Base-by-base conservation (phyloP, 2,888 invertebrate species). In the Lumbricus terrestris region DNA sequence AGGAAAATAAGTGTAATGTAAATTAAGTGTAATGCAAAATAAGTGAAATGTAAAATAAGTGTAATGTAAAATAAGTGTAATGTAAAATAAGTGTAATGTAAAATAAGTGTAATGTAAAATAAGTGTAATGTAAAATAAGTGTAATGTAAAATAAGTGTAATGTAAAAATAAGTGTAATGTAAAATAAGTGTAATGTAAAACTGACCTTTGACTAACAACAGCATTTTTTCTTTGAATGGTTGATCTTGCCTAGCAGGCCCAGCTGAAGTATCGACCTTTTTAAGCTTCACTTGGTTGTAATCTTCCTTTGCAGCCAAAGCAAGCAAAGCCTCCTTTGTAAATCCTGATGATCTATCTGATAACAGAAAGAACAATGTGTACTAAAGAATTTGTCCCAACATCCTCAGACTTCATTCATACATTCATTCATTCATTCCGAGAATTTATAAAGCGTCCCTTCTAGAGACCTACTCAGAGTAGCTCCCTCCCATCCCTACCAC, bases 251-350 rank as follows among this genome's bases (percentile, higher is more conserved):
- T 95, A 82, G 92, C 92, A 13, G 93, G 92, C 11, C 93, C 93
- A 83, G 96, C 94, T 54, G 93, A 93, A 83, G 96, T 94, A 69
- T 97, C 96, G 16, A 94, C 93, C 93, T 97, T 97, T 91, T 97
- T 96, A 91, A 98, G 95, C 29, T 97, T 96, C 5, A 98, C 97
- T 88, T 97, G 96, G 47, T 97, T 96, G 95, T 98, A 98, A 95
- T 98, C 98, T 95, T 98, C 98, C 91, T 97, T 97, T 92, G 97
- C 97, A 0, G 98, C 98, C 40, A 98, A 95, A 29, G 98, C 98
- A 0, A 98, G 98, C 47, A 98, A 95, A 0, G 98, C 98, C 94
- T 98, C 98, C 1, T 97, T 96, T 0, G 98, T 98, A 91, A 98
- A 85, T 34, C 85, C 95, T 18, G 93, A 93, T 34, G 89, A 83